These are phyloP conservation scores for Cairina moschata DNA, from an alignment of 2,113 vertebrate genomes.

Conservation along the genomic window DNA sequence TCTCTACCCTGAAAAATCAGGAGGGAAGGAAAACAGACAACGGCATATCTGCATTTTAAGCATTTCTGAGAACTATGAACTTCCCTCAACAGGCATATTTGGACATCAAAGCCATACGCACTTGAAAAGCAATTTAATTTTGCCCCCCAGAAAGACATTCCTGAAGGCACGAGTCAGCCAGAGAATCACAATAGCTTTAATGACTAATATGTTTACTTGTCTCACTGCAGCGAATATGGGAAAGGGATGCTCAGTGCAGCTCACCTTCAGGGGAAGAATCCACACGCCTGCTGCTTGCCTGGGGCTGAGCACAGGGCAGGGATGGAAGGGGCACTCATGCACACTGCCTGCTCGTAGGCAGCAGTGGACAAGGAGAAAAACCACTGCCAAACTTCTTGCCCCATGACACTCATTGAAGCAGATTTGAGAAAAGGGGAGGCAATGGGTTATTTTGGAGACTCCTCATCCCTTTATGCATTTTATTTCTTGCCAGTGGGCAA, in stretches of 20 bases:
- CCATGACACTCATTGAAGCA: not conserved
- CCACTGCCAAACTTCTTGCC: not conserved
- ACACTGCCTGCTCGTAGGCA: not conserved
- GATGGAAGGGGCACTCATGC: not conserved
- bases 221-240: not conserved
- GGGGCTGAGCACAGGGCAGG: not conserved
- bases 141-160: constrained; percentile 9
- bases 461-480: rapidly evolving
- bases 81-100: not conserved
- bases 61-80: not conserved
- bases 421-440: not conserved
- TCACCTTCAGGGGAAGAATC: not conserved
- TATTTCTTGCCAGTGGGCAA: not conserved
- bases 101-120: constrained; percentile 44
- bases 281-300: not conserved
- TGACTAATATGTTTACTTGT: constrained; percentile 51
- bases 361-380: not conserved
- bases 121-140: constrained; percentile 46
- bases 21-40: not conserved
- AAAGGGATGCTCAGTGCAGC: not conserved
- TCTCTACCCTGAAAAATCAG: not conserved
- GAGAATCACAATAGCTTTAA: constrained; percentile 40
- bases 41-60: not conserved
- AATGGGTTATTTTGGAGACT: not conserved
- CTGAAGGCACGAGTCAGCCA: constrained; percentile 48